These are phyloP conservation scores for Drosophila simulans DNA, from an alignment of 1,140 invertebrate species.

Conservation along the genomic window DNA sequence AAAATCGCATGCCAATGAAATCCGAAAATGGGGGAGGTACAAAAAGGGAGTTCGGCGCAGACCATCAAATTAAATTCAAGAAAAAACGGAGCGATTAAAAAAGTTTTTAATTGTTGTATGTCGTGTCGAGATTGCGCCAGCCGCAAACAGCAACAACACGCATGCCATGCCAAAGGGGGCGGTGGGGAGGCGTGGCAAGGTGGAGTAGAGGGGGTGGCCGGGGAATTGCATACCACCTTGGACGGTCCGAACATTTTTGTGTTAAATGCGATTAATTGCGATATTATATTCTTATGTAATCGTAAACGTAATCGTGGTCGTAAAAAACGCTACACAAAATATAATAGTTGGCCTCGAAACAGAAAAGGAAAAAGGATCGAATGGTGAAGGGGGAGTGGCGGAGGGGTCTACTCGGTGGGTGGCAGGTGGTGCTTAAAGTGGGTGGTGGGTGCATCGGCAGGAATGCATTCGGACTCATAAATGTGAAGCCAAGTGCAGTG, in stretches of 20 bases:
- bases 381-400: neutral
- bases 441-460: neutral
- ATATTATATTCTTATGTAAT: conserved; percentile 83
- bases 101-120: conserved; percentile 79
- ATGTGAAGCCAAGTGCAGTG: conserved; percentile 36
- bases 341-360: conserved; percentile 45
- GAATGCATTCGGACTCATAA: conserved; percentile 10
- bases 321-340: conserved; percentile 73
- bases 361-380: conserved; percentile 5
- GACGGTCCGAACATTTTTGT: conserved; percentile 76
- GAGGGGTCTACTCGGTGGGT: neutral
- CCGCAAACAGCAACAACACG: conserved; percentile 56
- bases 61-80: conserved; percentile 80
- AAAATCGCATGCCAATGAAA: conserved; percentile 65
- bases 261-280: conserved; percentile 82
- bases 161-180: conserved; percentile 43
- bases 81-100: conserved; percentile 77
- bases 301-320: conserved; percentile 79
- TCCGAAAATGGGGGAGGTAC: conserved; percentile 27
- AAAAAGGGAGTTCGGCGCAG: conserved; percentile 35
- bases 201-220: neutral
- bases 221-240: conserved; percentile 49
- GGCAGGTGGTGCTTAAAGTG: neutral
- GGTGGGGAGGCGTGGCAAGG: neutral
- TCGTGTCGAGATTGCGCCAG: conserved; percentile 70